phyloP scores from a whole-genome alignment of 1,140 invertebrate species.

The Nylanderia fulva region DNA sequence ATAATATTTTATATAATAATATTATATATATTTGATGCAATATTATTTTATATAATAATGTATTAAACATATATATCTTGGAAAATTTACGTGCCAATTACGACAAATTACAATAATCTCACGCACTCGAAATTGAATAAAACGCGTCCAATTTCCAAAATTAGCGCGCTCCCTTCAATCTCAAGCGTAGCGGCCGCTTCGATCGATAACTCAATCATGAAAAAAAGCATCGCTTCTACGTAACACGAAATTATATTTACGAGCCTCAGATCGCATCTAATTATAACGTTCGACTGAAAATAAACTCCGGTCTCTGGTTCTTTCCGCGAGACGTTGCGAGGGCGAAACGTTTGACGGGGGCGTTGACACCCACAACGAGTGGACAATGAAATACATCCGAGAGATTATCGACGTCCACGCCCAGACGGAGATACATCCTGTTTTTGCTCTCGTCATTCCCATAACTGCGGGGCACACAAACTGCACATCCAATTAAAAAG shows the following conservation, averaged over 20 bases:
- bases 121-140: neutral
- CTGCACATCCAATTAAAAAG: constrained; percentile 56
- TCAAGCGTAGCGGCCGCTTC: constrained; percentile 3
- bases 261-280: constrained; percentile 72
- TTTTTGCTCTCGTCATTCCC: constrained; percentile 44
- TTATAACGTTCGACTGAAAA: constrained; percentile 70
- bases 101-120: neutral
- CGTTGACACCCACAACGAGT: constrained; percentile 82
- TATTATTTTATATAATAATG: too few species aligned
- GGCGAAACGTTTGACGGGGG: constrained; percentile 80
- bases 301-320: constrained; percentile 33
- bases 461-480: constrained; percentile 62
- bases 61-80: neutral
- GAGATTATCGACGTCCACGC: constrained; percentile 77
- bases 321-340: constrained; percentile 73
- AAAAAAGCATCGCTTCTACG: constrained; percentile 64
- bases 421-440: constrained; percentile 71
- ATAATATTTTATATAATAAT: too few species aligned
- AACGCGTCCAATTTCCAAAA: constrained; percentile 3
- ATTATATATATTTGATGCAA: neutral
- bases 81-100: too few species aligned
- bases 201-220: constrained; percentile 22
- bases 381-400: constrained; percentile 81
- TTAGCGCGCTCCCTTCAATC: neutral
- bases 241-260: constrained; percentile 73